phyloP scores from a whole-genome alignment of 2,888 invertebrate genomes.

The Drosophila melanocephala region DNA sequence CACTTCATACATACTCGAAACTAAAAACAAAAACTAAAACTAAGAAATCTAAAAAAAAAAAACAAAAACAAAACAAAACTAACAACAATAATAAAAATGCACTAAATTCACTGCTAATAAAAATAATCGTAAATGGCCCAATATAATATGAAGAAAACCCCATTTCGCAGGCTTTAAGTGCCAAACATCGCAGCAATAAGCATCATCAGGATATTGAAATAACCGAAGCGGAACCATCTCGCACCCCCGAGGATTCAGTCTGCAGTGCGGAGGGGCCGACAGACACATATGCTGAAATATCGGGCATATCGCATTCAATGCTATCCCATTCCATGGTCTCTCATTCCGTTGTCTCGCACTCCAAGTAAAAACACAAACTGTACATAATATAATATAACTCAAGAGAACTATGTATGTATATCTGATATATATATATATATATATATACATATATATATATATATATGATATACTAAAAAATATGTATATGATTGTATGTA shows the following conservation, averaged over 20 bases:
- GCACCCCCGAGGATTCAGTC: constrained; percentile 96
- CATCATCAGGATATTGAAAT: constrained; percentile 88
- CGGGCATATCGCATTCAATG: constrained; percentile 85
- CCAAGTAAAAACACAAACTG: constrained; percentile 53
- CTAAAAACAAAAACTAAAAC: constrained; percentile 26
- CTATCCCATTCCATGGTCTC: constrained; percentile 84
- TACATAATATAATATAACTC: constrained; percentile 47
- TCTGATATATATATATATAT: constrained; percentile 32
- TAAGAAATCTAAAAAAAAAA: constrained; percentile 21
- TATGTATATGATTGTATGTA: constrained; percentile 52
- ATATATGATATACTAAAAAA: constrained; percentile 27
- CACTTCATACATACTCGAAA: constrained; percentile 39
- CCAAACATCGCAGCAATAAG: constrained; percentile 88
- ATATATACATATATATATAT: constrained; percentile 33
- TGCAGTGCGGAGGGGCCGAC: constrained; percentile 95
- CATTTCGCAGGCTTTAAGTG: constrained; percentile 90
- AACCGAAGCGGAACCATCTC: constrained; percentile 92
- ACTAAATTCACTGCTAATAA: constrained; percentile 35
- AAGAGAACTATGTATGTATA: constrained; percentile 18
- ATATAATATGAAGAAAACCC: constrained; percentile 45
- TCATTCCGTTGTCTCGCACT: constrained; percentile 82
- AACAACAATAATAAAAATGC: constrained; percentile 38
- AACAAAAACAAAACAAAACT: constrained; percentile 4
- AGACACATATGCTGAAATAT: constrained; percentile 86
- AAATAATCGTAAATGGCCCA: constrained; percentile 6